A percentile compares a stretch with the other conserved stretches of the same genome.
These are phyloP conservation scores for Standfussiana lucernea DNA, from an alignment of 2,888 invertebrate species.

Conservation along the genomic window DNA sequence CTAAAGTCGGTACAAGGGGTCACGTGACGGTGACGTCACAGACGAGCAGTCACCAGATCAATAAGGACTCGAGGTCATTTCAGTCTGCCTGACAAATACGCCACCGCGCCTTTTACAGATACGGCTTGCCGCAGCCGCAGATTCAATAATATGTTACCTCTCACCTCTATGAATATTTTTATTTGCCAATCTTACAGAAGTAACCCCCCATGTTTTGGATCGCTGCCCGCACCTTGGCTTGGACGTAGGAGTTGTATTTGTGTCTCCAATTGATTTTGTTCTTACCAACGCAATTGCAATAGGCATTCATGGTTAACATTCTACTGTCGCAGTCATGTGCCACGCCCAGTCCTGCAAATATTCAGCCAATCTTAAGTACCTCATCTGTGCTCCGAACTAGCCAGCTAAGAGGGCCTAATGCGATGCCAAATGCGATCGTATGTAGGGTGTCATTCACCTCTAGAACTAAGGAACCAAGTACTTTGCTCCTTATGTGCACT, in stretches of 20 bases:
- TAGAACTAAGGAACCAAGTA: slow-evolving; percentile 56
- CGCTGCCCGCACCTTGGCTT: slow-evolving; percentile 43
- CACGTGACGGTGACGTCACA: slow-evolving; percentile 82
- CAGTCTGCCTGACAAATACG: slow-evolving; percentile 77
- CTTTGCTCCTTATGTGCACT: slow-evolving; percentile 25
- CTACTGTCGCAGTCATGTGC: slow-evolving; percentile 29
- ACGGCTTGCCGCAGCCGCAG: slow-evolving; percentile 51
- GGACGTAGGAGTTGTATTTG: slow-evolving; percentile 18
- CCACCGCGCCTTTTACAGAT: slow-evolving; percentile 75
- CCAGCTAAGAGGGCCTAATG: slow-evolving; percentile 60
- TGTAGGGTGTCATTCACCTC: slow-evolving; percentile 67
- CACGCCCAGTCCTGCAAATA: slow-evolving; percentile 59
- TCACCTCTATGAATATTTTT: slow-evolving; percentile 55
- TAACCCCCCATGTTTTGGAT: slow-evolving; percentile 43
- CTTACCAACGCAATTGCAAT: slow-evolving; percentile 26
- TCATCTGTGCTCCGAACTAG: slow-evolving; percentile 48
- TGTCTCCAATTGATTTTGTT: slow-evolving; percentile 44
- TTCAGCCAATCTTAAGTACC: slow-evolving; percentile 52
- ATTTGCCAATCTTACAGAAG: slow-evolving; percentile 44
- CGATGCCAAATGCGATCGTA: slow-evolving; percentile 62
- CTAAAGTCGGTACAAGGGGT: slow-evolving; percentile 70
- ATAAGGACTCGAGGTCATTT: slow-evolving; percentile 87
- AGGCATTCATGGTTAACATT: slow-evolving; percentile 36
- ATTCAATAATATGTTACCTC: slow-evolving; percentile 61
- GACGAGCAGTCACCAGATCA: slow-evolving; percentile 85